Evolutionary conservation across 2,888 invertebrate genomes (phyloP), one percentile per base, ranked within the genome.

Genomic region (Epirrhoe alternata): DNA sequence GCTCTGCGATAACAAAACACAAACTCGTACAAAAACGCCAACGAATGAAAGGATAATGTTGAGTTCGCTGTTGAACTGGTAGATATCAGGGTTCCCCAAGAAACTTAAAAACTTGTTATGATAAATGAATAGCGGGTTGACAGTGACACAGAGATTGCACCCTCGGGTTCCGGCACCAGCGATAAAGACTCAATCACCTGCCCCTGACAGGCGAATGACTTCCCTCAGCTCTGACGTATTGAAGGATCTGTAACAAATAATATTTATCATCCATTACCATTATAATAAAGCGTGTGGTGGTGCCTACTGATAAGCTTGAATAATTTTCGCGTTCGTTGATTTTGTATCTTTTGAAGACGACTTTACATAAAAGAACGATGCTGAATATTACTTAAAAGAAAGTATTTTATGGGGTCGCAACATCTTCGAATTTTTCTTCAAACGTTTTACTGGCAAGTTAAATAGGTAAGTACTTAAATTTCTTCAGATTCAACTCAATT

Each of bases 151-250:
- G 79, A 78, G 80, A 82, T 81, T 83, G 86, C 85, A 83, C 86
- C 86, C 87, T 74, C 78, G 81, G 77, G 79, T 72, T 74, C 72
- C 74, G 76, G 74, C 66, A 74, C 71, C 72, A 66, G 76, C 81
- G 85, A 88, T 88, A 88, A 87, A 85, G 85, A 82, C 87, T 86
- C 87, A 86, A 88, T 89, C 87, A 86, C 85, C 86, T 87, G 87
- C 79, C 81, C 78, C 78, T 83, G 86, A 85, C 88, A 86, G 63
- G 84, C 73, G 74, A 74, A 76, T 77, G 79, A 81, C 82, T 81
- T 77, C 72, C 70, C 70, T 73, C 75, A 74, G 71, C 79, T 80
- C 78, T 67, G 74, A 76, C 77, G 73, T 79, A 80, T 80, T 76
- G 74, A 80, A 76, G 74, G 79, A 79, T 78, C 76, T 77, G 77